A percentile compares a stretch with the other conserved stretches of the same genome.
phyloP scores from a whole-genome alignment of 2,797 vertebrate genomes.

The Poecilia velifera region DNA sequence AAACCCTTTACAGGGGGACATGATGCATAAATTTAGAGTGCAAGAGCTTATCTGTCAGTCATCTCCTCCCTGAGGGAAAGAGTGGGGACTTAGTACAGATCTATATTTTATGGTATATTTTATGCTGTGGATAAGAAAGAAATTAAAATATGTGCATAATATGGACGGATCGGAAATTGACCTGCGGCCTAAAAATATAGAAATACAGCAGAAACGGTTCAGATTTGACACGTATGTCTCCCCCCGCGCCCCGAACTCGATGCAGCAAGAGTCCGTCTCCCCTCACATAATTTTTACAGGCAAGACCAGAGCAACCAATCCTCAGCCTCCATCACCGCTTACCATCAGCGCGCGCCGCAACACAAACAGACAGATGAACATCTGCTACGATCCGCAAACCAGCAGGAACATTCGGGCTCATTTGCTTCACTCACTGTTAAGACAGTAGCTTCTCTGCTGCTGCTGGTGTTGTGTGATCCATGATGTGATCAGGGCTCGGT shows the following conservation, averaged over 20 bases:
- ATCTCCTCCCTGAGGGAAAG: constrained; percentile 41
- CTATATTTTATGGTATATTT: constrained; percentile 55
- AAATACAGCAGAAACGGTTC: background rate
- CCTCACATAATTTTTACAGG: background rate
- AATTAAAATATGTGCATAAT: constrained; percentile 36
- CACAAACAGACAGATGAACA: constrained; percentile 44
- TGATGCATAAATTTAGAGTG: constrained; percentile 64
- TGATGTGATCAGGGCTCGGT: constrained; percentile 38
- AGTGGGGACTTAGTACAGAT: constrained; percentile 17
- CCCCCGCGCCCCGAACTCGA: background rate
- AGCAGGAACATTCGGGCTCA: constrained; percentile 56
- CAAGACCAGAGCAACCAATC: constrained; percentile 11
- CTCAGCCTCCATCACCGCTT: constrained; percentile 30
- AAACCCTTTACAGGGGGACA: constrained; percentile 62
- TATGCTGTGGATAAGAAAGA: constrained; percentile 34
- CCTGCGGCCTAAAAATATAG: background rate
- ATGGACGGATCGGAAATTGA: constrained; percentile 21
- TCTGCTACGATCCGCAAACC: constrained; percentile 55
- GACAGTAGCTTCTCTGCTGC: constrained; percentile 34
- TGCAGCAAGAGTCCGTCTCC: background rate
- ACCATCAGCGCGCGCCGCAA: constrained; percentile 24
- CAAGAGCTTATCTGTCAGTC: constrained; percentile 71
- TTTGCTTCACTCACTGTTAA: constrained; percentile 51
- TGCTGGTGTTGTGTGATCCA: constrained; percentile 46
- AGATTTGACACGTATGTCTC: background rate